These are phyloP conservation scores for Sebastes fasciatus DNA, from an alignment of 2,113 vertebrate species.

Conservation along the genomic window DNA sequence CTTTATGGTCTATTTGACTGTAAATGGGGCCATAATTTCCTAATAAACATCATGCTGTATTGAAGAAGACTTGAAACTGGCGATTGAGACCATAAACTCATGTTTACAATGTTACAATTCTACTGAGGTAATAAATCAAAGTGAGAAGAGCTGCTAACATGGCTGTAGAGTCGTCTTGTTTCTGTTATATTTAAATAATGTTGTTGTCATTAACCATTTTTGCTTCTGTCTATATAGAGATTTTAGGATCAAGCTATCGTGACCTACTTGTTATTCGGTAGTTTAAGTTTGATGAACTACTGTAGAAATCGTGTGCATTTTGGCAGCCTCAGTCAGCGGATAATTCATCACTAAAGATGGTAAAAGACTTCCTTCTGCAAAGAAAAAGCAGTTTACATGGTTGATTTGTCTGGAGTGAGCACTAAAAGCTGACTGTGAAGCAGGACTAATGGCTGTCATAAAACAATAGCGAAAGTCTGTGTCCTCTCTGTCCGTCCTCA, in stretches of 20 bases:
- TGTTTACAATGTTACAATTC: too few relatives aligned
- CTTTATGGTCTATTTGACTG: too few relatives aligned
- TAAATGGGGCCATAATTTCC: too few relatives aligned
- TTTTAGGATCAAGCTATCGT: background rate
- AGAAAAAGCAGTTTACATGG: slow-evolving; percentile 4
- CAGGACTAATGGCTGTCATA: slow-evolving; percentile 70
- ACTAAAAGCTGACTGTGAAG: slow-evolving; percentile 36
- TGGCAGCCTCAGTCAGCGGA: background rate
- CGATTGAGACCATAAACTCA: too few relatives aligned
- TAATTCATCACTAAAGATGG: background rate
- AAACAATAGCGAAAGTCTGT: slow-evolving; percentile 53
- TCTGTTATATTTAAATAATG: background rate
- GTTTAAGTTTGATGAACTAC: background rate
- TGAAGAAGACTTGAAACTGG: too few relatives aligned
- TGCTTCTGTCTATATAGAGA: background rate
- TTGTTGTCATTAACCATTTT: background rate
- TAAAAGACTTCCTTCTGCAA: background rate
- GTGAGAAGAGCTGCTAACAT: background rate
- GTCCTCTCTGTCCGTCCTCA: slow-evolving; percentile 66
- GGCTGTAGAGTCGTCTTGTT: background rate
- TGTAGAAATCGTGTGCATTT: background rate
- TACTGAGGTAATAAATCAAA: too few relatives aligned
- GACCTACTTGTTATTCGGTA: slow-evolving; percentile 13
- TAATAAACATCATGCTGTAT: too few relatives aligned
- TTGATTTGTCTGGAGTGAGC: slow-evolving; percentile 31